Percentiles rank a stretch among this genome's conserved stretches.
These are phyloP conservation scores for Heterohyrax brucei DNA, from an alignment of 2,797 vertebrate genomes.

Conservation along the genomic window DNA sequence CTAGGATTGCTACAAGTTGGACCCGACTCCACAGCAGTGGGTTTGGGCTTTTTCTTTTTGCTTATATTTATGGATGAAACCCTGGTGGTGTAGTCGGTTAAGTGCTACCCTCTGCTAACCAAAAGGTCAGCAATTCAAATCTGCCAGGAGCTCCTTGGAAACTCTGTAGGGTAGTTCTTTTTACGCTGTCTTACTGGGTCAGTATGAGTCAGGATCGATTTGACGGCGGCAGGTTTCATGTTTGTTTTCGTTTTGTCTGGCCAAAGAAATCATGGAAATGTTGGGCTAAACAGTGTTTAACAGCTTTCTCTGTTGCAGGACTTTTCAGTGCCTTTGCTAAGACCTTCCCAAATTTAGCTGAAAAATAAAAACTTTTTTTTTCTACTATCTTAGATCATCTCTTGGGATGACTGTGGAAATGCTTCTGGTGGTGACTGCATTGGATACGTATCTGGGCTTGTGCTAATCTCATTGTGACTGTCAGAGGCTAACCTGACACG, in stretches of 20 bases:
- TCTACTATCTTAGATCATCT: neutral
- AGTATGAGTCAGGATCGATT: no score
- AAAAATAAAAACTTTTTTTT: neutral
- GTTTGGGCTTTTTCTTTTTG: no score
- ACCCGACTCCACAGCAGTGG: no score
- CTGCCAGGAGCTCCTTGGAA: no score
- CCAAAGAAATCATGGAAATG: neutral
- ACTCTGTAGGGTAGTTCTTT: no score
- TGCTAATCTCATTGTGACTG: neutral
- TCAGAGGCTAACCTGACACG: neutral
- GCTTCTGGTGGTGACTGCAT: neutral
- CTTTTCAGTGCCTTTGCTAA: slow-evolving; percentile 47
- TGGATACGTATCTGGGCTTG: neutral
- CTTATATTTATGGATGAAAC: neutral
- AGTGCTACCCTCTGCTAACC: no score
- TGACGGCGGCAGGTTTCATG: no score
- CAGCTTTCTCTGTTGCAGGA: neutral
- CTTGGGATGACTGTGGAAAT: neutral
- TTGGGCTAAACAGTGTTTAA: neutral
- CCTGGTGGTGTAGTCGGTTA: no score
- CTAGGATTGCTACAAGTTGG: no score
- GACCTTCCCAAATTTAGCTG: slow-evolving; percentile 7
- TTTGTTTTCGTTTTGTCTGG: no score
- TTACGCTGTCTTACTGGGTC: no score
- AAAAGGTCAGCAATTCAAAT: no score